phyloP scores from a whole-genome alignment of 2,888 invertebrate genomes.

The Coelinius sp. region DNA sequence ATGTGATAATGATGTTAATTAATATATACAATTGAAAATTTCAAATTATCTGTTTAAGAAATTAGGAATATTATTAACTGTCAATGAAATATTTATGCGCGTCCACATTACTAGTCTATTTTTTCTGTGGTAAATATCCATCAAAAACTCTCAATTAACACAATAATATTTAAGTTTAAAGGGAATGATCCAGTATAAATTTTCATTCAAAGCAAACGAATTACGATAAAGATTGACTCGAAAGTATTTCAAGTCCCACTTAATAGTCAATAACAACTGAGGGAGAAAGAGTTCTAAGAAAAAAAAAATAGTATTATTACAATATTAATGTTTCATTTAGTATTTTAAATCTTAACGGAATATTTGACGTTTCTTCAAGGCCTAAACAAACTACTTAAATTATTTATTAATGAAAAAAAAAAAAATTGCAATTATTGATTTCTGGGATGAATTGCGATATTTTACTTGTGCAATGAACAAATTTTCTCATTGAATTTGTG shows the following conservation, averaged over 20 bases:
- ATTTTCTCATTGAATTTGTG: constrained; percentile 48
- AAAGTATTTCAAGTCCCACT: constrained; percentile 8
- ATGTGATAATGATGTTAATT: constrained; percentile 22
- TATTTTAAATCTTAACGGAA: neutral
- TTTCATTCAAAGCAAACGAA: neutral
- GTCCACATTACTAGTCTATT: constrained; percentile 9
- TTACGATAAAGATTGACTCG: neutral
- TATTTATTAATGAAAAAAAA: neutral
- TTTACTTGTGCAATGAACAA: constrained; percentile 25
- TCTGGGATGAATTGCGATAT: constrained; percentile 37
- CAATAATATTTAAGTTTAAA: constrained; percentile 13
- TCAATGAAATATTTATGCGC: constrained; percentile 10
- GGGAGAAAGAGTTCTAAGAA: neutral
- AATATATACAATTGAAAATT: neutral
- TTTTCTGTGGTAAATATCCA: neutral
- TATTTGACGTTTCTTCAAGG: constrained; percentile 51
- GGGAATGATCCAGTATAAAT: neutral
- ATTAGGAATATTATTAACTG: neutral
- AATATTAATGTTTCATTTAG: neutral
- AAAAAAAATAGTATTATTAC: constrained; percentile 20
- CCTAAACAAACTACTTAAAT: constrained; percentile 49
- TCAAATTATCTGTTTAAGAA: constrained; percentile 14
- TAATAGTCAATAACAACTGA: constrained; percentile 23
- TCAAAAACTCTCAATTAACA: neutral
- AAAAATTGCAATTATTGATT: neutral